Conservation (phyloP, 1,140 invertebrate genomes). For the Marisa cornuarietis region DNA sequence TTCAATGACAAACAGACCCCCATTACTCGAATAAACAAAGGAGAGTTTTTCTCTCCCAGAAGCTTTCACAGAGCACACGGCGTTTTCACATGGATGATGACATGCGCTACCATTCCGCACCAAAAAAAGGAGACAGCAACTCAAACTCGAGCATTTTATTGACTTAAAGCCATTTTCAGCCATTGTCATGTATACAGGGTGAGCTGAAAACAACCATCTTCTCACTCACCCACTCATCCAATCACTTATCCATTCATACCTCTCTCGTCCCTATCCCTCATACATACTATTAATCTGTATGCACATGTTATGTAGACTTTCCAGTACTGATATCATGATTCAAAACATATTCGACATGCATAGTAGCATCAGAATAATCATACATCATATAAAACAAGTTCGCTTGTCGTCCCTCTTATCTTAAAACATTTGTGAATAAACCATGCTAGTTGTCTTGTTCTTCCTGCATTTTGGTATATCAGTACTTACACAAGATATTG, state of each 20-base stretch:
- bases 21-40: not conserved
- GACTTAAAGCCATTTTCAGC: not conserved
- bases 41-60: not conserved
- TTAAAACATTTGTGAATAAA: no score
- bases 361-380: no score
- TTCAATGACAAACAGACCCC: not conserved
- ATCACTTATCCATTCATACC: constrained; percentile 1
- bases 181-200: not conserved
- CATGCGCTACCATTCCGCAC: not conserved
- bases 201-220: not conserved
- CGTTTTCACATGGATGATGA: not conserved
- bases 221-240: not conserved
- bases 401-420: no score
- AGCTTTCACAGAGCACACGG: not conserved
- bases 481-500: no score
- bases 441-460: no score
- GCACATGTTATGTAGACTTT: no score
- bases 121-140: not conserved
- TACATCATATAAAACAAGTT: no score
- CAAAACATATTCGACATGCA: no score
- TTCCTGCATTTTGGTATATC: no score
- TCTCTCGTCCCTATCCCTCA: not conserved
- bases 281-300: no score
- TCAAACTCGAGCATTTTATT: not conserved
- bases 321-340: no score